A percentile compares a stretch with the other conserved stretches of the same genome.
Conservation (phyloP, 2,888 invertebrate species). For the Pinctada fucata region DNA sequence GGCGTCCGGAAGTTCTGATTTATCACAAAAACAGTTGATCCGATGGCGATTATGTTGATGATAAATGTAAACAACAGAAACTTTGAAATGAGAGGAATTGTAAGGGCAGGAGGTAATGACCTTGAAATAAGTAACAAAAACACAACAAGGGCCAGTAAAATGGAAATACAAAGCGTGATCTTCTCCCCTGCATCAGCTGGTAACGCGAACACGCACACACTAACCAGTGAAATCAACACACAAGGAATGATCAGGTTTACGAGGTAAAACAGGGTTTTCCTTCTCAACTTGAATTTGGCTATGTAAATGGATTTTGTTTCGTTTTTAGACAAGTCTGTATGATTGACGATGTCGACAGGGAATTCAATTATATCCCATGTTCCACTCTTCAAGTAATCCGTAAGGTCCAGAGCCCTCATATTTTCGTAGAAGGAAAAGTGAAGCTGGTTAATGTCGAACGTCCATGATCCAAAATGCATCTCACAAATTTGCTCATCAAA, state of each 20-base stretch:
- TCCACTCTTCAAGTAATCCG: conserved; percentile 75
- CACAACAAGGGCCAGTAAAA: conserved; percentile 99
- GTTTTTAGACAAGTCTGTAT: conserved; percentile 60
- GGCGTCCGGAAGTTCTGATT: conserved; percentile 99
- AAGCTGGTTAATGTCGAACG: conserved; percentile 72
- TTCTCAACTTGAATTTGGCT: conserved; percentile 95
- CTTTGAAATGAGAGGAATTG: conserved; percentile 98
- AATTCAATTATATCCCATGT: conserved; percentile 76
- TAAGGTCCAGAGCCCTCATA: conserved; percentile 72
- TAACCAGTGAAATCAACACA: conserved; percentile 98
- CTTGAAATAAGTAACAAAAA: conserved; percentile 98
- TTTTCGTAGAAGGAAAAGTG: conserved; percentile 69
- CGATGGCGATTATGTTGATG: conserved; percentile 99
- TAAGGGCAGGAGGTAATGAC: conserved; percentile 98
- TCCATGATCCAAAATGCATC: conserved; percentile 94
- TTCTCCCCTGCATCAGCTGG: conserved; percentile 99
- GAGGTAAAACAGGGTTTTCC: conserved; percentile 99
- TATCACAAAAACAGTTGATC: conserved; percentile 98
- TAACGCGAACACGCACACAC: conserved; percentile 97
- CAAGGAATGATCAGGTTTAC: conserved; percentile 99
- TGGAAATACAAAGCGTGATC: conserved; percentile 90
- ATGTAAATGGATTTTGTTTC: conserved; percentile 82
- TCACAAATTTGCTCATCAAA: conserved; percentile 99
- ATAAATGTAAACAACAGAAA: conserved; percentile 99
- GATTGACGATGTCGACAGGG: conserved; percentile 66